phyloP scores from a whole-genome alignment of 2,797 vertebrate genomes.

The Apogon hyalosoma region DNA sequence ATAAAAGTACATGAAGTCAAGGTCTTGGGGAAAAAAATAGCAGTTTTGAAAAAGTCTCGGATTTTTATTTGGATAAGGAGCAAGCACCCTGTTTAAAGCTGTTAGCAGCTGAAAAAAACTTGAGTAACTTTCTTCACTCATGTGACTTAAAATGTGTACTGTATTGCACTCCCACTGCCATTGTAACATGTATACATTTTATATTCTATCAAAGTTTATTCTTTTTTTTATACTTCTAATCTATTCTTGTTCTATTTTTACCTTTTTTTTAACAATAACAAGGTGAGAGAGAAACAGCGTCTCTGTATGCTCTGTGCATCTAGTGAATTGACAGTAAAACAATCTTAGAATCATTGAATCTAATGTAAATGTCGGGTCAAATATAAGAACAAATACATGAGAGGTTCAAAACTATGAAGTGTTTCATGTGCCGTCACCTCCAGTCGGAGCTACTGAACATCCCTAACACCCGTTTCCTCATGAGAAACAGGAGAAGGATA shows the following conservation, averaged over 20 bases:
- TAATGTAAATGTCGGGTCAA: background rate
- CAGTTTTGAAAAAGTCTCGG: too few relatives aligned
- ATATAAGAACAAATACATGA: background rate
- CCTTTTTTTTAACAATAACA: too few relatives aligned
- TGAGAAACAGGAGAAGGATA: conserved; percentile 24
- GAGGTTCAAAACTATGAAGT: background rate
- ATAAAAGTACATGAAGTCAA: too few relatives aligned
- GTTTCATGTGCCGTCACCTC: background rate
- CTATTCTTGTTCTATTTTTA: too few relatives aligned
- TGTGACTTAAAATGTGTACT: background rate
- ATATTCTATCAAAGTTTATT: too few relatives aligned
- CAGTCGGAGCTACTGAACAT: conserved; percentile 1
- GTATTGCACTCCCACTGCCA: too few relatives aligned
- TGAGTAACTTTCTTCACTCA: background rate
- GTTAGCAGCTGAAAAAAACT: background rate
- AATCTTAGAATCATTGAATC: background rate
- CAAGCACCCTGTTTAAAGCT: background rate
- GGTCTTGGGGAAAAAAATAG: background rate
- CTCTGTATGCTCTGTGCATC: too few relatives aligned
- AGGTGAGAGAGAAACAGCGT: too few relatives aligned
- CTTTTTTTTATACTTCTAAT: too few relatives aligned
- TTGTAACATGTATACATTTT: too few relatives aligned
- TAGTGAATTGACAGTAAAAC: too few relatives aligned
- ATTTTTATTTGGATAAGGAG: too few relatives aligned
- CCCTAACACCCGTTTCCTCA: background rate